These are phyloP conservation scores for Rotaria sp. DNA, from an alignment of 2,888 invertebrate species.

Conservation along the genomic window DNA sequence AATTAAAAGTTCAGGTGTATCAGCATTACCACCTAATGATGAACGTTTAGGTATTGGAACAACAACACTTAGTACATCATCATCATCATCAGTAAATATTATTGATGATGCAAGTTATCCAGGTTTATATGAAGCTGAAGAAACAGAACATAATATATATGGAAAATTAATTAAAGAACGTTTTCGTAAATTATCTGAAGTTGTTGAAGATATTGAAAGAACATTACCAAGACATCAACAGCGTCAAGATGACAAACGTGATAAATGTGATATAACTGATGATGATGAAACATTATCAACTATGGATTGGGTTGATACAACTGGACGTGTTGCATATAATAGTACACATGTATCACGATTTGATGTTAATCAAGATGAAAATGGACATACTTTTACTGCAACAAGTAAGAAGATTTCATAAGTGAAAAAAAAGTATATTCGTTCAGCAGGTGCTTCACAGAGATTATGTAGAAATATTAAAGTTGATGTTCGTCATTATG, in stretches of 20 bases:
- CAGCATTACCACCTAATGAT: not conserved
- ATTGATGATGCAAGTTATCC: not conserved
- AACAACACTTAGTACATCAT: not conserved
- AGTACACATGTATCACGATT: not conserved
- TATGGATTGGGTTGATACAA: constrained; percentile 7
- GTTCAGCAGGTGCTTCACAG: too few relatives aligned
- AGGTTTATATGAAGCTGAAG: not conserved
- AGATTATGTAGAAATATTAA: too few relatives aligned
- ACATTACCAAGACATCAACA: not conserved
- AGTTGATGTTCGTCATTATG: too few relatives aligned
- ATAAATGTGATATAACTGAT: not conserved
- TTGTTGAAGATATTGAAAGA: not conserved
- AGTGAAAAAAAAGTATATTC: not conserved
- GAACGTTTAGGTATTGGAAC: not conserved
- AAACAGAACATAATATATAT: not conserved
- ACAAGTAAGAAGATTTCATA: not conserved
- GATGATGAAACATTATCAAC: constrained; percentile 9
- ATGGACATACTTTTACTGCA: not conserved
- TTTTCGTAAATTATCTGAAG: not conserved
- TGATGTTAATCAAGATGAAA: not conserved
- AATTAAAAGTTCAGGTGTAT: too few relatives aligned
- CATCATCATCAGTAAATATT: not conserved
- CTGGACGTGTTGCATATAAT: not conserved
- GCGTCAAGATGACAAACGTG: not conserved
- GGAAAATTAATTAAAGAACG: constrained; percentile 18